Percentiles rank a stretch among this genome's conserved stretches.
phyloP scores from a whole-genome alignment of 2,888 invertebrate species.

The Hypolimnas misippus region DNA sequence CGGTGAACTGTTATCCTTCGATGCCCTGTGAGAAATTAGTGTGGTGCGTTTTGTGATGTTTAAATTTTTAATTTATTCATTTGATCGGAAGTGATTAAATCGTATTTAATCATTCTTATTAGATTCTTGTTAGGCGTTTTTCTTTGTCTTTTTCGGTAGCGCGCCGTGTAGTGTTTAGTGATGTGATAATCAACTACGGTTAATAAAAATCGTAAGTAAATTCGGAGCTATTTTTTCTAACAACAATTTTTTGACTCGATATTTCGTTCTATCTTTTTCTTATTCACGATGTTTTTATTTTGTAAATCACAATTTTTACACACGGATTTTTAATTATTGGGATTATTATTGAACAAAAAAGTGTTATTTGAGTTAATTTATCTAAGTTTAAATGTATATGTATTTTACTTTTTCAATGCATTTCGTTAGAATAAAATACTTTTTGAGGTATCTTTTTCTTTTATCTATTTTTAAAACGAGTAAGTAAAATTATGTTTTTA shows the following conservation, averaged over 20 bases:
- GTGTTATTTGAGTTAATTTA: too few relatives aligned
- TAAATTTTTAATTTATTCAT: constrained; percentile 15
- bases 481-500: too few relatives aligned
- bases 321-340: too few relatives aligned
- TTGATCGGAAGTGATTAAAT: constrained; percentile 34
- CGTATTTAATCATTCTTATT: constrained; percentile 40
- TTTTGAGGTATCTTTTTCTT: too few relatives aligned
- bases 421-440: too few relatives aligned
- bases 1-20: background rate
- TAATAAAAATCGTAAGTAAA: constrained; percentile 29
- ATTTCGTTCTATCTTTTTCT: background rate
- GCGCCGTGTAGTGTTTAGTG: constrained; percentile 20
- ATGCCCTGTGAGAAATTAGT: background rate
- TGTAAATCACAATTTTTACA: too few relatives aligned
- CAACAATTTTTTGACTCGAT: background rate
- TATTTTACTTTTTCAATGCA: too few relatives aligned
- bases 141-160: constrained; percentile 33
- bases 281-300: background rate
- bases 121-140: constrained; percentile 41
- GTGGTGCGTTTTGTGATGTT: constrained; percentile 2
- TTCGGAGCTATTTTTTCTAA: background rate
- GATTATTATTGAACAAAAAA: too few relatives aligned
- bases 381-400: too few relatives aligned
- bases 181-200: background rate
- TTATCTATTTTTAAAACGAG: too few relatives aligned